These are phyloP conservation scores for Parasteatoda lunata DNA, from an alignment of 2,888 invertebrate species.

Conservation along the genomic window DNA sequence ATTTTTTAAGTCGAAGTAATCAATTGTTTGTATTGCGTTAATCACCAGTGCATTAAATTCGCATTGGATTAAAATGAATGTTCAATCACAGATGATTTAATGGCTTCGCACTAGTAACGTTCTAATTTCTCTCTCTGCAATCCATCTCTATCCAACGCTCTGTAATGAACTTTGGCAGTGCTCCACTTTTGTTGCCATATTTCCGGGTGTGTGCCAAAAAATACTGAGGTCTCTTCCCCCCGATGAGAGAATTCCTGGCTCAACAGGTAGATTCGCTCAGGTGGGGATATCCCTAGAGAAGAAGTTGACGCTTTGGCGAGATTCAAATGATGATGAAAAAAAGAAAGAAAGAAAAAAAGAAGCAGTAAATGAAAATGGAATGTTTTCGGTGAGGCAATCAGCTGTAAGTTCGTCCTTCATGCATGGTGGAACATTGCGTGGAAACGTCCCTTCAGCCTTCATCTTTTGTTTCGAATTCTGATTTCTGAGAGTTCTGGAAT, in stretches of 20 bases:
- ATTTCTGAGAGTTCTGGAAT: neutral
- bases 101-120: neutral
- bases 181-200: neutral
- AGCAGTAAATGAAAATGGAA: neutral
- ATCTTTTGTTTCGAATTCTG: constrained; percentile 9
- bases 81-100: neutral
- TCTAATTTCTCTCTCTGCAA: neutral
- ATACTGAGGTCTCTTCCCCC: neutral
- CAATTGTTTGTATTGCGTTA: neutral
- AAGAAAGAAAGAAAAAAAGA: too few species aligned
- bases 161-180: neutral
- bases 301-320: neutral
- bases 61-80: constrained; percentile 2
- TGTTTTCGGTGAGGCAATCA: constrained; percentile 19
- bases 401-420: constrained; percentile 30
- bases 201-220: constrained; percentile 1
- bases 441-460: neutral
- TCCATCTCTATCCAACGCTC: neutral
- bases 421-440: constrained; percentile 31
- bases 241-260: neutral
- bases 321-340: neutral
- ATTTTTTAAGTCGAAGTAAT: too few species aligned
- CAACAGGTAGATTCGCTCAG: neutral
- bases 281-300: neutral
- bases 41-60: neutral